Evolutionary conservation across 2,797 vertebrate genomes (phyloP), one percentile per base, ranked within the genome.

Genomic region (Alauda arvensis): DNA sequence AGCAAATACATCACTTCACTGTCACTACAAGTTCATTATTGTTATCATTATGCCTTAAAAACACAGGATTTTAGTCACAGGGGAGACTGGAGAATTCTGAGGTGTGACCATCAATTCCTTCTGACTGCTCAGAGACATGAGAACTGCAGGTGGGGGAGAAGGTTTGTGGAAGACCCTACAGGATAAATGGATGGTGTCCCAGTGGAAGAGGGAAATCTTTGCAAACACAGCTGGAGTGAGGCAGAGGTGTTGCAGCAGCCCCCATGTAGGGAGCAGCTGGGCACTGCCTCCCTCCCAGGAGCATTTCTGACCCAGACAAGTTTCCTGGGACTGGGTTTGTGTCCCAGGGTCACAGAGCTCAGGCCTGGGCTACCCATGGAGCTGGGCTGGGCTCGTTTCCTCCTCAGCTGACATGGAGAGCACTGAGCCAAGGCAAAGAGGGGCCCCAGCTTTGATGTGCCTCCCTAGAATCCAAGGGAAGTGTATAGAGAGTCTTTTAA

Each of bases 401-500:
- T 84, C 48, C 92, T 92, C 94, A 85, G 85, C 92, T 89, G 83
- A 80, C 85, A 86, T 1, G 31, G 79, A 18, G 83, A 43, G 87
- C 21, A 2, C 37, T 3, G 78, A 53, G 92, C 76, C 87, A 81
- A 89, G 33, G 91, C 88, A 78, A 49, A 75, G 79, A 87, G 65
- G 87, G 34, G 85, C 88, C 91, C 83, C 69, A 8, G 83, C 95
- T 92, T 95, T 81, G 76, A 78, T 84, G 75, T 90, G 72, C 72
- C 75, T 60, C 69, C 3, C 43, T 29, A 51, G 28, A 59, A 94
- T 78, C 93, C 95, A 53, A 43, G 92, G 26, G 89, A 82, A 90
- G 91, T 72, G 79, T 28, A 94, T 10, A 75, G 71, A 92, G 89
- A 91, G 85, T 87, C 75, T 90, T 91, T 91, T 83, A 83, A 87